Base-by-base conservation (phyloP, 2,797 vertebrate genomes). In the Bufotes viridis region DNA sequence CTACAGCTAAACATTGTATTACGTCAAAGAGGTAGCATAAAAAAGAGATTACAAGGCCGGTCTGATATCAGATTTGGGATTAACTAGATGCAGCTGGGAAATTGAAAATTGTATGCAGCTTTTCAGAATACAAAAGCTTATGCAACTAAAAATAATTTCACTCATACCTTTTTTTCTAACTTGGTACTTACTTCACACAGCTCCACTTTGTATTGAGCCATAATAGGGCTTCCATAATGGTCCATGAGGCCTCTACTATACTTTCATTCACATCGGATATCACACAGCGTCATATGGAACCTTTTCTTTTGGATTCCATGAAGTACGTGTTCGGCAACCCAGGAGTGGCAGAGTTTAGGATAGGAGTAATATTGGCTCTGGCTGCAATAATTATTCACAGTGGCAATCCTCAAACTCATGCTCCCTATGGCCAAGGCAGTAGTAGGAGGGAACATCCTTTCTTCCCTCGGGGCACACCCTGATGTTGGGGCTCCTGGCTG, bases 31-130 rank as follows among this genome's bases (percentile, higher is more conserved):
- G 26, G 49, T 1, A 22, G 49, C 10, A n/a, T 51, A n/a, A 76
- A 76, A 74, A 74, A 76, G 22, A n/a, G 74, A 76, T 76, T 76
- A 76, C 74, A 76, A 76, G 74, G 49, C 6, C 22, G 9, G 74
- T n/a, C 49, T 76, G 74, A 53, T n/a, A 76, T 76, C 74, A 76
- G 49, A 53, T 76, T 76, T 53, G 74, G 49, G 74, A 76, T 76
- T 76, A 76, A 76, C 22, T 4, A 51, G 20, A 74, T 12, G 18
- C 22, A n/a, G 53, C 42, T 53, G 49, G 72, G 34, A 76, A 24
- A 76, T 53, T 76, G 20, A 76, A 75, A 53, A 76, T 20, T 53
- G 18, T 51, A 76, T 76, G 49, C 22, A 53, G 74, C 74, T 53
- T n/a, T 42, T 34, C 69, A 72, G 69, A 69, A 72, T n/a, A 20